phyloP scores from a whole-genome alignment of 2,888 invertebrate species.

The Uloborus plumipes region DNA sequence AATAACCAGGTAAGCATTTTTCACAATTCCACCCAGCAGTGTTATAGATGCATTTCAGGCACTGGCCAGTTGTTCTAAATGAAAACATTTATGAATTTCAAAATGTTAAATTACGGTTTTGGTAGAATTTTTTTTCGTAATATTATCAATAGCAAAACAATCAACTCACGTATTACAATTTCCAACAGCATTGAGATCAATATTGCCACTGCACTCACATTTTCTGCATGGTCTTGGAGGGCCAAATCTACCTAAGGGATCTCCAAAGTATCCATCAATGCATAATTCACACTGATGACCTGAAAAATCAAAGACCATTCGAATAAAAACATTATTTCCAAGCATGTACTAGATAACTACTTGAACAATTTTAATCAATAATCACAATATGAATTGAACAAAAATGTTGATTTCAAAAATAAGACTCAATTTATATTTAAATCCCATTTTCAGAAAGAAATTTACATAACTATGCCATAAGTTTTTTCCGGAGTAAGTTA shows the following conservation, averaged over 20 bases:
- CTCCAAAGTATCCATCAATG: slow-evolving; percentile 95
- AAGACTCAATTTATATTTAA: no score
- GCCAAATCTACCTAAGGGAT: slow-evolving; percentile 81
- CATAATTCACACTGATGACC: slow-evolving; percentile 91
- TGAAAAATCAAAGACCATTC: slow-evolving; percentile 68
- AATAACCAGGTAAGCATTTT: slow-evolving; percentile 90
- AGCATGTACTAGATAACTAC: no score
- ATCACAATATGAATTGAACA: no score
- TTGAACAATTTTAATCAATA: no score
- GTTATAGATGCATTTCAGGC: slow-evolving; percentile 96
- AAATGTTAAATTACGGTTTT: not conserved
- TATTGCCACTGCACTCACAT: slow-evolving; percentile 76
- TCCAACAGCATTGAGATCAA: slow-evolving; percentile 91
- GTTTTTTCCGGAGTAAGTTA: no score
- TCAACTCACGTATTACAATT: slow-evolving; percentile 84
- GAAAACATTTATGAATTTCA: not conserved
- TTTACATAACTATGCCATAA: no score
- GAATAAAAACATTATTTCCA: not conserved
- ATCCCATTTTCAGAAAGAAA: no score
- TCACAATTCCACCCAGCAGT: slow-evolving; percentile 94
- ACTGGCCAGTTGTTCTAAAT: slow-evolving; percentile 86
- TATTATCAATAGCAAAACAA: not conserved
- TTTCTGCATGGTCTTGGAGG: slow-evolving; percentile 73
- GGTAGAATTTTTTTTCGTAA: no score
- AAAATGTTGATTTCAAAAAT: no score